These are phyloP conservation scores for Champsocephalus esox DNA, from an alignment of 2,797 vertebrate species.

Conservation along the genomic window DNA sequence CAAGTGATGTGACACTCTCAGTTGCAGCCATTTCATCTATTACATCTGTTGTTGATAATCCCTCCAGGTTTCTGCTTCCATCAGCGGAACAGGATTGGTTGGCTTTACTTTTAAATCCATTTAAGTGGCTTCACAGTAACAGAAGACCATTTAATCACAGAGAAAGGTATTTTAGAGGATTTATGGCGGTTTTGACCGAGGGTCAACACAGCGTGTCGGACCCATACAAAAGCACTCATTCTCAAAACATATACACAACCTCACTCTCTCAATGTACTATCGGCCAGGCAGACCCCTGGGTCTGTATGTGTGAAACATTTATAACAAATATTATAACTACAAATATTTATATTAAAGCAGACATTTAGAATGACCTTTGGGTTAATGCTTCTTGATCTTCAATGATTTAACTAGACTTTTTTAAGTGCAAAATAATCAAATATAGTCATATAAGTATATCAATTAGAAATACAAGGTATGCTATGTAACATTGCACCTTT, in stretches of 20 bases:
- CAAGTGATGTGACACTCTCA: constrained; percentile 31
- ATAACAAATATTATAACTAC: neutral
- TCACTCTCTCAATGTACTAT: constrained; percentile 17
- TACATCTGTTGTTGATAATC: constrained; percentile 55
- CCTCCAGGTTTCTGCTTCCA: constrained; percentile 38
- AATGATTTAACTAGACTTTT: neutral
- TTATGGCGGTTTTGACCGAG: constrained; percentile 54
- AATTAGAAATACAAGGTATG: neutral
- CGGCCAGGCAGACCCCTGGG: neutral
- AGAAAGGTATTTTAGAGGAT: constrained; percentile 71
- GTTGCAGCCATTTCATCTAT: constrained; percentile 42
- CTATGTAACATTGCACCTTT: neutral
- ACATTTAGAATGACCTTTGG: neutral
- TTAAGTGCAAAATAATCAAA: neutral
- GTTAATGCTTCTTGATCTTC: neutral
- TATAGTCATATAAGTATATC: neutral
- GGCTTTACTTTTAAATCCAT: constrained; percentile 64
- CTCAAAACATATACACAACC: constrained; percentile 50
- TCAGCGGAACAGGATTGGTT: constrained; percentile 34
- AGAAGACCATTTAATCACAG: constrained; percentile 70
- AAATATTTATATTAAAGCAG: neutral
- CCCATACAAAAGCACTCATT: constrained; percentile 45
- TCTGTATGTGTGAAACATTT: constrained; percentile 16
- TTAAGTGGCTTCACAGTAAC: constrained; percentile 57
- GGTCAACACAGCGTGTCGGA: constrained; percentile 42